Evolutionary conservation across 1,140 invertebrate genomes (phyloP), one percentile per base, ranked within the genome.

Genomic region (Apis dorsata): DNA sequence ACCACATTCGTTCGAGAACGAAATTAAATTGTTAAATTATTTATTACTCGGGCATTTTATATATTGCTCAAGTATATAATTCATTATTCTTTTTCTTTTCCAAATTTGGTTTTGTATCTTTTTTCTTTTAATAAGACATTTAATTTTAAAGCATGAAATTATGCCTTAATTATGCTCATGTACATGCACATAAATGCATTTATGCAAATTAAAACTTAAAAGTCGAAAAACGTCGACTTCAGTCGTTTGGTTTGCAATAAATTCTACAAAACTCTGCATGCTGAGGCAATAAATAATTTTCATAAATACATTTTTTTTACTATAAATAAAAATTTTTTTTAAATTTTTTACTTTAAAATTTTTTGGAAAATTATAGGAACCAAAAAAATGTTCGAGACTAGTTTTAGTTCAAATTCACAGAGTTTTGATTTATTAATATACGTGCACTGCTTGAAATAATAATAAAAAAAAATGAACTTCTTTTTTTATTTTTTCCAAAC

Each of bases 181-280:
- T 57, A 66, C 3, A 34, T 69, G 44, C 44, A 15, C 12, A 55
- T 55, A 79, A 79, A 79, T 71, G 53, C 66, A 28, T 19, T 24
- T 24, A 24, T 24, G 24, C 24, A 19, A 5, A 49, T 57, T 49
- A 21, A 71, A 79, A 57, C 7, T 17, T 21, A 51, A 24, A 68
- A 44, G 13, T 24, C 28, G 12, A 34, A 9, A 55, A 34, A 55
- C 10, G 10, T 34, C 28, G 71, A 21, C 34, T 24, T 74, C 57
- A 74, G 72, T 74, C 72, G 17, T 74, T 60, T 71, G 69, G 49
- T 55, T 59, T 15, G 28, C 19, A 73, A 55, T 34, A 51, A 69
- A 69, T 8, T 69, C 10, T n/a, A 49, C 44, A 59, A 73, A 57
- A 34, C 55, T 59, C 55, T 59, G 53, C 21, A 49, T 8, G 1